A percentile compares a stretch with the other conserved stretches of the same genome.
These are phyloP conservation scores for Pachypeltis micranthus DNA, from an alignment of 1,140 invertebrate genomes.

Conservation along the genomic window DNA sequence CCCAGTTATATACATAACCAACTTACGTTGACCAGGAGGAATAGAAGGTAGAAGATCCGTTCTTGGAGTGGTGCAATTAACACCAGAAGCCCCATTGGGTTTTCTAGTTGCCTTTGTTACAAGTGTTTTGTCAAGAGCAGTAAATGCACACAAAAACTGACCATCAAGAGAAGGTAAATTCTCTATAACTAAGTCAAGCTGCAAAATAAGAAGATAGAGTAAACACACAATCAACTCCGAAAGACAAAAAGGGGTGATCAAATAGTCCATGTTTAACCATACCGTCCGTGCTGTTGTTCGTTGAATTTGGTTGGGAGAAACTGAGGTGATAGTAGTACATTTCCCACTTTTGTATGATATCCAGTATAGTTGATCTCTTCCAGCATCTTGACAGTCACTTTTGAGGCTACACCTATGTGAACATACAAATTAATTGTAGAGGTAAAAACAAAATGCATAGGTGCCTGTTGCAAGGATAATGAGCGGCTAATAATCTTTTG, in stretches of 20 bases:
- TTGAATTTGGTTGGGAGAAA: constrained; percentile 81
- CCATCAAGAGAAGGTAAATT: constrained; percentile 81
- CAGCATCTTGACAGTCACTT: constrained; percentile 81
- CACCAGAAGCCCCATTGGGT: constrained; percentile 55
- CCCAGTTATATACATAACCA: no score
- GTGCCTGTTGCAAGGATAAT: no score
- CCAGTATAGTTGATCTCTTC: constrained; percentile 88
- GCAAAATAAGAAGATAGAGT: constrained; percentile 26
- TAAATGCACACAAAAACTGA: constrained; percentile 85
- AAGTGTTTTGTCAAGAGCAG: constrained; percentile 76
- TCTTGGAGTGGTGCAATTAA: constrained; percentile 86
- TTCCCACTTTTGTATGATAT: constrained; percentile 89
- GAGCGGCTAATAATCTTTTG: no score
- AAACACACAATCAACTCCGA: background rate
- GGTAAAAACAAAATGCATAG: background rate
- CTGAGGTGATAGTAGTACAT: constrained; percentile 88
- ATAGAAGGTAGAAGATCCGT: constrained; percentile 84
- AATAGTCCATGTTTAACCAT: constrained; percentile 25
- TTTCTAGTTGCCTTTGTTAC: constrained; percentile 83
- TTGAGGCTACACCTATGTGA: constrained; percentile 63
- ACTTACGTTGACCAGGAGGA: constrained; percentile 71
- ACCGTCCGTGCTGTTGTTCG: constrained; percentile 81
- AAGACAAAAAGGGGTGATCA: constrained; percentile 9
- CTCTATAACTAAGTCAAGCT: constrained; percentile 79
- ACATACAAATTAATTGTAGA: background rate